Conservation (phyloP, 2,888 invertebrate genomes). For the Melangyna quadrimaculata region DNA sequence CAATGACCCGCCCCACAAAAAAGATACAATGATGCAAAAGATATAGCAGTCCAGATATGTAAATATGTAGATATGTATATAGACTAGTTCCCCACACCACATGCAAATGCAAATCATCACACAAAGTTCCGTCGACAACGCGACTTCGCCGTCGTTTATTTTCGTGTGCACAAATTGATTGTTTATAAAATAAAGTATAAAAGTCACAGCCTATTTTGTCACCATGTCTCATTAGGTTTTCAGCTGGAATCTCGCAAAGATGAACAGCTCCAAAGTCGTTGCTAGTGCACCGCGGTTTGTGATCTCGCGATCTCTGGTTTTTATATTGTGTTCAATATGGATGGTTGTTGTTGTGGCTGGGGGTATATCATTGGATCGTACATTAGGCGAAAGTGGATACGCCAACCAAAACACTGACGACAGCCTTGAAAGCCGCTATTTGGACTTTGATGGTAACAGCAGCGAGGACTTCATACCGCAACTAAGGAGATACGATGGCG, state of each 20-base stretch:
- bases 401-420: conserved; percentile 74
- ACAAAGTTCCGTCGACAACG: not conserved
- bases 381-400: conserved; percentile 60
- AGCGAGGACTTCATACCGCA: conserved; percentile 74
- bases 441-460: conserved; percentile 73
- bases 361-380: conserved; percentile 66
- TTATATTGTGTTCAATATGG: conserved; percentile 45
- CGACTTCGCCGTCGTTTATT: not conserved
- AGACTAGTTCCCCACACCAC: conserved; percentile 50
- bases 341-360: conserved; percentile 64
- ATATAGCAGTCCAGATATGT: conserved; percentile 28
- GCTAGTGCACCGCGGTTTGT: conserved; percentile 46
- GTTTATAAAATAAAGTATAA: conserved; percentile 76
- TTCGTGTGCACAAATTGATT: conserved; percentile 48
- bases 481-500: conserved; percentile 86
- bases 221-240: conserved; percentile 81
- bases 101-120: conserved; percentile 53
- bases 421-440: conserved; percentile 67
- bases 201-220: conserved; percentile 79
- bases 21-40: conserved; percentile 31
- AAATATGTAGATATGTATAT: not conserved
- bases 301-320: conserved; percentile 26
- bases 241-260: conserved; percentile 81
- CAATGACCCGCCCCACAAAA: conserved; percentile 28
- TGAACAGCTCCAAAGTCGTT: conserved; percentile 74